Evolutionary conservation across 2,888 invertebrate species (phyloP).

Genomic region (Pyrgus malvae): DNA sequence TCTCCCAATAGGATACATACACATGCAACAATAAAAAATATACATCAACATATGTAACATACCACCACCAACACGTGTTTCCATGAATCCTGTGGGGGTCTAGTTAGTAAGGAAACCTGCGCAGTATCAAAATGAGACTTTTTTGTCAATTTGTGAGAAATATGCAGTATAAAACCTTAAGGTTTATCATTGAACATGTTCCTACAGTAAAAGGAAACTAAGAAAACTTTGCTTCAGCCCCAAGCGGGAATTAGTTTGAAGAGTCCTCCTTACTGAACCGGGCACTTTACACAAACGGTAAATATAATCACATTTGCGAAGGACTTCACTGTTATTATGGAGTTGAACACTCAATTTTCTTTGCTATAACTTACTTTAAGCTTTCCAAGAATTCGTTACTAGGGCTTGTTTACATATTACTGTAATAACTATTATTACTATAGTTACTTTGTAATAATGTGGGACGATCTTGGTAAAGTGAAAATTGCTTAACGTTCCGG

Average conservation of each 20-base stretch:
- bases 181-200: background rate
- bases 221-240: background rate
- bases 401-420: background rate
- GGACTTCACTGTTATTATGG: background rate
- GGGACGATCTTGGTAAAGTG: too few relatives aligned
- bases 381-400: background rate
- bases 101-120: too few relatives aligned
- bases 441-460: too few relatives aligned
- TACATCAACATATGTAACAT: too few relatives aligned
- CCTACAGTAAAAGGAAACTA: background rate
- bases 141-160: too few relatives aligned
- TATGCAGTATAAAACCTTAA: too few relatives aligned
- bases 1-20: too few relatives aligned
- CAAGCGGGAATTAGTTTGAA: constrained; percentile 12
- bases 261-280: constrained; percentile 8
- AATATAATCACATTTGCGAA: constrained; percentile 1
- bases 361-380: background rate
- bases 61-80: too few relatives aligned
- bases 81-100: too few relatives aligned
- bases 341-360: background rate
- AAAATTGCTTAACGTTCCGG: too few relatives aligned
- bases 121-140: too few relatives aligned
- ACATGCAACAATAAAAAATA: too few relatives aligned
- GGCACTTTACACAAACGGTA: background rate
- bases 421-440: background rate